Conservation (phyloP, 2,888 invertebrate genomes). For the Opisthograptis luteolata region DNA sequence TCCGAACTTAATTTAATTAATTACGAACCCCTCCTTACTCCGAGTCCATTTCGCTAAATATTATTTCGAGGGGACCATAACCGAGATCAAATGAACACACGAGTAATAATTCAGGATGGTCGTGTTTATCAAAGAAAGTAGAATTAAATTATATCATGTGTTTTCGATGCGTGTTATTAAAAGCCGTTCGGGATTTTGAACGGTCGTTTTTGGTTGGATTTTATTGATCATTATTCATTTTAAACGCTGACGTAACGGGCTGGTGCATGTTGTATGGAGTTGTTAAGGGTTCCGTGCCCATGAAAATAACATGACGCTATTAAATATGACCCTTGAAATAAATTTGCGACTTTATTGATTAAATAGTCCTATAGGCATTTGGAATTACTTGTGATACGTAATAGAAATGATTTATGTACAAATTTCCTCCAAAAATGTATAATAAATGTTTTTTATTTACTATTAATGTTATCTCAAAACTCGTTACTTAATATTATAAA, state of each 20-base stretch:
- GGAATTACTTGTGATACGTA: constrained; percentile 3
- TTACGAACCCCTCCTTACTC: constrained; percentile 65
- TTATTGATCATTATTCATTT: constrained; percentile 79
- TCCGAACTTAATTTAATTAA: constrained; percentile 82
- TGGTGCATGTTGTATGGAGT: constrained; percentile 66
- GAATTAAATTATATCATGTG: constrained; percentile 50
- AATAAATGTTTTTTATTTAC: too few relatives aligned
- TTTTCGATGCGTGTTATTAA: constrained; percentile 49
- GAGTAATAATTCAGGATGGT: constrained; percentile 48
- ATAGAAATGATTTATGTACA: too few relatives aligned
- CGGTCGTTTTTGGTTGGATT: constrained; percentile 61
- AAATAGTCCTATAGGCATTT: constrained; percentile 6
- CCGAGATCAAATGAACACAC: constrained; percentile 68
- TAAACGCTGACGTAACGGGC: constrained; percentile 62
- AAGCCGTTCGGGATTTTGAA: constrained; percentile 50
- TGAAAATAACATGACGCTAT: constrained; percentile 44
- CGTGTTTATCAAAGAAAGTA: constrained; percentile 57
- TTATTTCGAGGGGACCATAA: constrained; percentile 69
- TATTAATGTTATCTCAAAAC: too few relatives aligned
- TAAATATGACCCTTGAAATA: constrained; percentile 23
- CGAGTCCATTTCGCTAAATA: constrained; percentile 76
- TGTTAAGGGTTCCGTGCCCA: constrained; percentile 63
- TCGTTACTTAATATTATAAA: too few relatives aligned
- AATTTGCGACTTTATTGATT: constrained; percentile 11
- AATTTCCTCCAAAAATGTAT: too few relatives aligned